Conservation (phyloP, 1,140 invertebrate genomes). For the Doryteuthis pealeii region DNA sequence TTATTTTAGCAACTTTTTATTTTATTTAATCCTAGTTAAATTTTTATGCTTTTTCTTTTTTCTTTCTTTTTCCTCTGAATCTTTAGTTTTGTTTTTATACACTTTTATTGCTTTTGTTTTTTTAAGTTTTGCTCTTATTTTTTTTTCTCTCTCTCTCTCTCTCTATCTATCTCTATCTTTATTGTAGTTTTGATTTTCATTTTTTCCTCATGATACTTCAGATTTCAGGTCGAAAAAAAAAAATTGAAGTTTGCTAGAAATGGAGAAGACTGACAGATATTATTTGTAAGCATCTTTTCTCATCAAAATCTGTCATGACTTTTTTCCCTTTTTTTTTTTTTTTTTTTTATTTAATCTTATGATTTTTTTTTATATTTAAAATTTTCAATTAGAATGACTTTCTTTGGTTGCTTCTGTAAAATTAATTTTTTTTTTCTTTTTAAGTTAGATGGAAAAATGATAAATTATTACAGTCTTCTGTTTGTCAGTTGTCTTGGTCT, state of each 20-base stretch:
- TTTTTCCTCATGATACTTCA: conserved; percentile 3
- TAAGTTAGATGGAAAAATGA: no score
- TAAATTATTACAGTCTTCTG: no score
- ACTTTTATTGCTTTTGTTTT: not conserved
- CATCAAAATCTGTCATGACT: not conserved
- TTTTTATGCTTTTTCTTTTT: no score
- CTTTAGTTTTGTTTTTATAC: not conserved
- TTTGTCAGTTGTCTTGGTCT: no score
- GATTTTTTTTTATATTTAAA: not conserved
- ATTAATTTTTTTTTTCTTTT: no score
- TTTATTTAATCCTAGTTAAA: no score
- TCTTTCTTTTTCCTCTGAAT: not conserved
- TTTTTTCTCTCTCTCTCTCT: no score
- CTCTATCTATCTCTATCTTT: not conserved
- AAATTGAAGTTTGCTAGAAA: conserved; percentile 6
- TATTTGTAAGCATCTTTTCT: conserved; percentile 8
- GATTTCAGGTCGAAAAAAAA: conserved; percentile 10
- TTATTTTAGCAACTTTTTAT: no score
- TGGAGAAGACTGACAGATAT: conserved; percentile 2
- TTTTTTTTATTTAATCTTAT: not conserved
- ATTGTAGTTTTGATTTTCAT: not conserved
- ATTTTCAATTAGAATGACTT: no score
- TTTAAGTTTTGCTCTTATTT: no score
- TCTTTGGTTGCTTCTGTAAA: no score
- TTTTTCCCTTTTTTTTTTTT: not conserved